Evolutionary conservation across 2,888 invertebrate genomes (phyloP), one percentile per base, ranked within the genome.

Genomic region (Cynaeus angustus): DNA sequence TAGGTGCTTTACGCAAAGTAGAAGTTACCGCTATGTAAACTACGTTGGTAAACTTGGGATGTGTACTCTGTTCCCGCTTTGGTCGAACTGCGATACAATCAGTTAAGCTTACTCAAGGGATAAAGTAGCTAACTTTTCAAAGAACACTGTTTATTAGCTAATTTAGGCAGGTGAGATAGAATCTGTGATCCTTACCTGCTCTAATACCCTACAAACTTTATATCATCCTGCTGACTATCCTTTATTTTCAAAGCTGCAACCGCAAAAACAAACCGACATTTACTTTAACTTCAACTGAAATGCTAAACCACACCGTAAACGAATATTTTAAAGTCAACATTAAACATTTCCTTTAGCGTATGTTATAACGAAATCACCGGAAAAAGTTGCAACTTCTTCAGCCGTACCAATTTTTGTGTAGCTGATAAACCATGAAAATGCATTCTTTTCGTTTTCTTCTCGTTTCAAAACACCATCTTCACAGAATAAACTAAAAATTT

Each of bases 71-170:
- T 76, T 68, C 74, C 78, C 74, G 78, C 76, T 77, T 77, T 78
- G 79, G 77, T 68, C 76, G 77, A 79, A 77, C 77, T 74, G 80
- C 80, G 81, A 81, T 81, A 81, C 80, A 81, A 82, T 82, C 81
- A 81, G 80, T 78, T 79, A 74, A 75, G 77, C 79, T 80, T 80
- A 77, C 79, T 79, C 77, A 79, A 78, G 78, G 79, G 80, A 79
- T 79, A 76, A 80, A 80, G 74, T 75, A 75, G 73, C 75, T 75
- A 79, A 79, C 75, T 80, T 79, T 80, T 79, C 78, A 78, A 77
- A 77, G 78, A 78, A 78, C 76, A 78, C 77, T 80, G 79, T 81
- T 81, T 81, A 80, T 82, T 81, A 80, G 78, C 74, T 79, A 80
- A 79, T 77, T 76, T 76, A 64, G 71, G 70, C 64, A 67, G 68